Conservation (phyloP, 2,797 vertebrate species). For the Apodemus agrarius region DNA sequence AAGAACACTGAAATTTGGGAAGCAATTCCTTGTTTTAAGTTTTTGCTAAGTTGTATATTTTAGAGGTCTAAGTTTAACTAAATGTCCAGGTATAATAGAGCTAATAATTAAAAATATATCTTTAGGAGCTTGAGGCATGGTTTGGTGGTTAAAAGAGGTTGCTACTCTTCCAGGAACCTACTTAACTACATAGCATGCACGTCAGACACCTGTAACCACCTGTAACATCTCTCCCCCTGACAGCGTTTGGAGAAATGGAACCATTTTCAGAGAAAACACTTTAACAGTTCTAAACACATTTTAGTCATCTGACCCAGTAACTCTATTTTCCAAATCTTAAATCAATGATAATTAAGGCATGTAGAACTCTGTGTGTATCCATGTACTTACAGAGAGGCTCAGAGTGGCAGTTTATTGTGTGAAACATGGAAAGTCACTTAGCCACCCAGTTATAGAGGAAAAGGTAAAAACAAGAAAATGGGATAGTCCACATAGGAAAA, state of each 20-base stretch:
- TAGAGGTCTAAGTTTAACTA: background rate
- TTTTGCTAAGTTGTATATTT: background rate
- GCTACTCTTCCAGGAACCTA: background rate
- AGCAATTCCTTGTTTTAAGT: background rate
- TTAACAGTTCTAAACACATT: background rate
- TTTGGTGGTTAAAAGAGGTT: background rate
- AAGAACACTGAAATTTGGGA: background rate
- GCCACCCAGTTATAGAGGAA: background rate
- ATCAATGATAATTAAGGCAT: background rate
- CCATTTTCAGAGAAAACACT: background rate
- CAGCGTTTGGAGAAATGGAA: background rate
- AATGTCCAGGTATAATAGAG: background rate
- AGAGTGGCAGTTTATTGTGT: background rate
- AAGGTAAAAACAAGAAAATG: background rate
- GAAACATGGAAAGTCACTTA: background rate
- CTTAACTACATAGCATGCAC: background rate
- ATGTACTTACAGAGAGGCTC: background rate
- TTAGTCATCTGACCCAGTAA: background rate
- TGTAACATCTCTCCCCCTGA: background rate
- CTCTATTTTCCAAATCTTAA: background rate
- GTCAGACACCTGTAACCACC: background rate
- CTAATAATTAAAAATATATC: background rate
- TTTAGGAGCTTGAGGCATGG: background rate
- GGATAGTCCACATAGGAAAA: background rate
- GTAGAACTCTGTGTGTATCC: background rate